A percentile compares a stretch with the other conserved stretches of the same genome.
phyloP scores from a whole-genome alignment of 2,888 invertebrate species.

The Ochropacha duplaris region DNA sequence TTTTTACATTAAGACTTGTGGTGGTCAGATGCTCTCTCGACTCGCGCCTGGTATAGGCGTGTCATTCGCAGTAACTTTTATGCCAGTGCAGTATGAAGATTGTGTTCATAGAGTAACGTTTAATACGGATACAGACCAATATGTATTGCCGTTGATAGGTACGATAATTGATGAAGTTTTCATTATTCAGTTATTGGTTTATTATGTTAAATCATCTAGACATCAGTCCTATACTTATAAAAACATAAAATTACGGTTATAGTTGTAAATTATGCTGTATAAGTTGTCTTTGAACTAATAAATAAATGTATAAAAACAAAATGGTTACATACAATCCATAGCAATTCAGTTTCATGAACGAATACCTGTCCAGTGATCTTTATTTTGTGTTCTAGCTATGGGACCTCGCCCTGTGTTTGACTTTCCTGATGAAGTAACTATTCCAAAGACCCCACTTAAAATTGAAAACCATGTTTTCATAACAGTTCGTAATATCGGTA shows the following conservation, averaged over 20 bases:
- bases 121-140: conserved; percentile 76
- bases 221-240: too few species aligned
- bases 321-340: too few species aligned
- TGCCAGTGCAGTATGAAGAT: conserved; percentile 81
- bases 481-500: conserved; percentile 57
- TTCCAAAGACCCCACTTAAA: conserved; percentile 65
- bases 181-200: too few species aligned
- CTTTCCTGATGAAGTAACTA: conserved; percentile 60
- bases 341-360: too few species aligned
- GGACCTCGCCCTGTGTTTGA: conserved; percentile 70
- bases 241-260: too few species aligned
- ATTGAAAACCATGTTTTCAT: conserved; percentile 49
- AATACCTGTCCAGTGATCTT: too few species aligned
- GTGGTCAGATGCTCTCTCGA: conserved; percentile 71
- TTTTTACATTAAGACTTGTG: conserved; percentile 75
- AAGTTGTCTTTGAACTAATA: too few species aligned
- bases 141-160: conserved; percentile 85
- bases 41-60: conserved; percentile 88
- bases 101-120: conserved; percentile 80
- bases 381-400: conserved; percentile 52
- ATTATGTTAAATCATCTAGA: too few species aligned
- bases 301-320: too few species aligned
- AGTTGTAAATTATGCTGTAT: too few species aligned
- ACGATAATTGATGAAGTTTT: conserved; percentile 23
- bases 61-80: conserved; percentile 84